phyloP scores from a whole-genome alignment of 2,113 vertebrate species.

The Pachycephala philippinensis region DNA sequence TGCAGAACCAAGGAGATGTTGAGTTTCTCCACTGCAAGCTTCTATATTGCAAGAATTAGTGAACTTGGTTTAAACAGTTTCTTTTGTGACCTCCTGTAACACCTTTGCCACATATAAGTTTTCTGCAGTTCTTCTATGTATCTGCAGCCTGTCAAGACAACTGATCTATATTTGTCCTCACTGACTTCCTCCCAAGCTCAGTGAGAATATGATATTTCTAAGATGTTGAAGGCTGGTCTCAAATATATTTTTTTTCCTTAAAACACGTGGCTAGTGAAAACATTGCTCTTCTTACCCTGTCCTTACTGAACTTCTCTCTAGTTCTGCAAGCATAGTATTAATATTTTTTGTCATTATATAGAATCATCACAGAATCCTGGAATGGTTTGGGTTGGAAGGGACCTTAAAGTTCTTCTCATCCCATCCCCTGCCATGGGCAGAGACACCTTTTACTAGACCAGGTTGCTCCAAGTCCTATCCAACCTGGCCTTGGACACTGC shows the following conservation, averaged over 20 bases:
- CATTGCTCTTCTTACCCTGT: background rate
- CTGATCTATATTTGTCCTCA: background rate
- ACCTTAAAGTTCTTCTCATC: background rate
- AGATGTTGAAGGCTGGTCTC: background rate
- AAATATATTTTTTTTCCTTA: background rate
- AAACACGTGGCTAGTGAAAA: background rate
- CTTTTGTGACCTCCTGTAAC: background rate
- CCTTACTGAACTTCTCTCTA: background rate
- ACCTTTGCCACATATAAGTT: background rate
- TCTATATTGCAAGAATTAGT: background rate
- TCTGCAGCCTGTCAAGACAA: background rate
- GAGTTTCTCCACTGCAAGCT: background rate
- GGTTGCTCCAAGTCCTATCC: background rate
- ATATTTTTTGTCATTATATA: background rate
- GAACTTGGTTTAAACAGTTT: background rate
- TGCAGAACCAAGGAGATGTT: background rate
- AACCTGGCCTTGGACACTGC: background rate
- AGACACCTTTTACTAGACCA: background rate
- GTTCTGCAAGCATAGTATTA: background rate
- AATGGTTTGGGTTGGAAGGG: background rate
- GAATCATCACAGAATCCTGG: background rate
- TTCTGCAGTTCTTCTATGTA: background rate
- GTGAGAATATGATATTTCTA: background rate
- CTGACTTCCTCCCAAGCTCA: background rate
- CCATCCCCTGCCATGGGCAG: background rate